Conservation (phyloP, 2,888 invertebrate genomes). For the Amiota mariae region DNA sequence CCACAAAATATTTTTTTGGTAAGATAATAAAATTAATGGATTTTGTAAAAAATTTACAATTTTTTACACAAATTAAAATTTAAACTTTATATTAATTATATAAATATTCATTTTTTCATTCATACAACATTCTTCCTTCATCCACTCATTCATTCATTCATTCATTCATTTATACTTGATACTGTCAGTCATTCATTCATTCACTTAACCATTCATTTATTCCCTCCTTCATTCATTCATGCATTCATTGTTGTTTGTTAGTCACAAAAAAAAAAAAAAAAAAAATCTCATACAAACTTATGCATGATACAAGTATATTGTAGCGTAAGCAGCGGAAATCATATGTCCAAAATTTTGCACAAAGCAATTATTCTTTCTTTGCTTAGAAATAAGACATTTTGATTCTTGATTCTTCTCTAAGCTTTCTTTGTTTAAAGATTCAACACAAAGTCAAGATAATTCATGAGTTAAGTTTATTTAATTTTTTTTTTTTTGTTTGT, state of each 20-base stretch:
- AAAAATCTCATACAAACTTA: neutral
- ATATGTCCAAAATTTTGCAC: constrained; percentile 2
- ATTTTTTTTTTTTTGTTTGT: neutral
- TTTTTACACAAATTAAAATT: too few relatives aligned
- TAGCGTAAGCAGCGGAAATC: constrained; percentile 12
- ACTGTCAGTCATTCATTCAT: neutral
- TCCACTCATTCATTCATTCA: neutral
- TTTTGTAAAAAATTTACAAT: too few relatives aligned
- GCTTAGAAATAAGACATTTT: constrained; percentile 4
- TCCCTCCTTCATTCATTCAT: neutral
- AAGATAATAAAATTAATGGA: too few relatives aligned
- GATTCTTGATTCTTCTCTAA: constrained; percentile 4
- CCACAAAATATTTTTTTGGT: too few relatives aligned
- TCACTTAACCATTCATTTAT: neutral
- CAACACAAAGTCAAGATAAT: too few relatives aligned
- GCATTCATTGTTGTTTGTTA: neutral
- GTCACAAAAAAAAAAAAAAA: neutral
- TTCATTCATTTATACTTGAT: neutral
- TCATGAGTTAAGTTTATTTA: neutral
- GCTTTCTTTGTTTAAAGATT: too few relatives aligned
- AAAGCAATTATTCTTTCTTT: neutral
- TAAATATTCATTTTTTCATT: neutral
- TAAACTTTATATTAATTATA: neutral
- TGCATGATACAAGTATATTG: neutral
- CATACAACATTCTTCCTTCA: neutral